A percentile compares a stretch with the other conserved stretches of the same genome.
Evolutionary conservation across 2,797 vertebrate species (phyloP).

Genomic region (Alcedo atthis): DNA sequence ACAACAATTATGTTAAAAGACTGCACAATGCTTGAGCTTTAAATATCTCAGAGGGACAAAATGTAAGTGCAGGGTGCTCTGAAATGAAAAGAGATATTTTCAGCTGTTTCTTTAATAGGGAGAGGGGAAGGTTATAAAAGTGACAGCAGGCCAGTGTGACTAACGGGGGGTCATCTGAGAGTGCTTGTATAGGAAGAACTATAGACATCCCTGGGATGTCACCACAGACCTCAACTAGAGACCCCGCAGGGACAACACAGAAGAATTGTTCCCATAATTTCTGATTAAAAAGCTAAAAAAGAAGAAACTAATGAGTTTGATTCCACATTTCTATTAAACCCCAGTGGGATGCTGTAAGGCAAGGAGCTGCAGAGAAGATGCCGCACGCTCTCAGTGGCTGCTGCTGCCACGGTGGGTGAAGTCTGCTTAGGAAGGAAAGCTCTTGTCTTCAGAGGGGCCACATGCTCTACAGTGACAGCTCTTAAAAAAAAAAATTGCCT

Average conservation of each 20-base stretch:
- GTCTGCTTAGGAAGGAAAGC: not conserved
- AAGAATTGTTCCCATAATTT: not conserved
- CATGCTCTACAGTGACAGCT: not conserved
- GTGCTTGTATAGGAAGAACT: rapidly evolving
- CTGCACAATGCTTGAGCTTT: not conserved
- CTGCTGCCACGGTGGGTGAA: not conserved
- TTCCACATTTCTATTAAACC: not conserved
- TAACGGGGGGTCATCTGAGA: rapidly evolving
- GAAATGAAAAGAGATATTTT: not conserved
- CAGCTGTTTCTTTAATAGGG: not conserved
- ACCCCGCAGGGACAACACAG: not conserved
- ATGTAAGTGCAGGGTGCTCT: not conserved
- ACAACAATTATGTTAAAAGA: slow-evolving; percentile 31
- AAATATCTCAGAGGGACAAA: slow-evolving; percentile 25
- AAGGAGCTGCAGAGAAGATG: not conserved
- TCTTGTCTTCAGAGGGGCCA: not conserved
- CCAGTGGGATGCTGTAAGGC: not conserved
- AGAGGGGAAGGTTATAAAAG: not conserved
- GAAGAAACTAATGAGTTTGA: not conserved
- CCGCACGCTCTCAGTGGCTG: not conserved
- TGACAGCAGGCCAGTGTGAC: not conserved
- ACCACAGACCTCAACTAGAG: not conserved
- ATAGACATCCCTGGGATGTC: not conserved
- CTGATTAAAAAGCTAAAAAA: not conserved
- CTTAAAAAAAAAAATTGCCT: not conserved